These are phyloP conservation scores for Brassicogethes aeneus DNA, from an alignment of 2,888 invertebrate species.

Conservation along the genomic window DNA sequence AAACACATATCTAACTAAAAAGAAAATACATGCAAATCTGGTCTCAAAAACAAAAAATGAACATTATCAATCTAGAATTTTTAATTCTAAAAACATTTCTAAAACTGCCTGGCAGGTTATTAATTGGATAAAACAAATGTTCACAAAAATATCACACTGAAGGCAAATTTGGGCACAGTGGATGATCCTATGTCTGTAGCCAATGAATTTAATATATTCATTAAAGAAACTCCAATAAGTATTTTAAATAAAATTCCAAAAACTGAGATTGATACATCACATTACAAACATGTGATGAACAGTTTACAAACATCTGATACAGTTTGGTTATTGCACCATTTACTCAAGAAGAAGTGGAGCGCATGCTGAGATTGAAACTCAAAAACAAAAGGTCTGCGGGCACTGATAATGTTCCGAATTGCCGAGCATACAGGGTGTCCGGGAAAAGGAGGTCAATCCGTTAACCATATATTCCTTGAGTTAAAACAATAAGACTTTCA, in stretches of 20 bases:
- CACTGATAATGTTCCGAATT: background rate
- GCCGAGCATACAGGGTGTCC: constrained; percentile 1
- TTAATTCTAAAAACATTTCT: background rate
- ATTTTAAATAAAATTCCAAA: background rate
- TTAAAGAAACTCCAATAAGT: background rate
- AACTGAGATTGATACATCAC: constrained; percentile 1
- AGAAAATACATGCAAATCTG: background rate
- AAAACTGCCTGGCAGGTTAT: background rate
- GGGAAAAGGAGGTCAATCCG: too few relatives aligned
- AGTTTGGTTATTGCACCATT: background rate
- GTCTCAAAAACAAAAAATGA: background rate
- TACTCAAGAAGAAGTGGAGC: background rate
- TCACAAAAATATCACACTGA: background rate
- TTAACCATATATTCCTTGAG: too few relatives aligned
- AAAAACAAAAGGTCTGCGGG: background rate
- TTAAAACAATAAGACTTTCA: too few relatives aligned
- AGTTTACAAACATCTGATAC: too few relatives aligned
- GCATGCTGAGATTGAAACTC: background rate
- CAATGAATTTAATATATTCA: background rate
- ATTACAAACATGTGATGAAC: background rate
- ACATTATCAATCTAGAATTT: constrained; percentile 1
- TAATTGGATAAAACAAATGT: background rate
- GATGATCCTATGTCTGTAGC: background rate
- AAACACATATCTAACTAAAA: background rate
- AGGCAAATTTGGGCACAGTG: background rate